A percentile compares a stretch with the other conserved stretches of the same genome.
These are phyloP conservation scores for Elaphurus davidianus DNA, from an alignment of 2,113 vertebrate species.

Conservation along the genomic window DNA sequence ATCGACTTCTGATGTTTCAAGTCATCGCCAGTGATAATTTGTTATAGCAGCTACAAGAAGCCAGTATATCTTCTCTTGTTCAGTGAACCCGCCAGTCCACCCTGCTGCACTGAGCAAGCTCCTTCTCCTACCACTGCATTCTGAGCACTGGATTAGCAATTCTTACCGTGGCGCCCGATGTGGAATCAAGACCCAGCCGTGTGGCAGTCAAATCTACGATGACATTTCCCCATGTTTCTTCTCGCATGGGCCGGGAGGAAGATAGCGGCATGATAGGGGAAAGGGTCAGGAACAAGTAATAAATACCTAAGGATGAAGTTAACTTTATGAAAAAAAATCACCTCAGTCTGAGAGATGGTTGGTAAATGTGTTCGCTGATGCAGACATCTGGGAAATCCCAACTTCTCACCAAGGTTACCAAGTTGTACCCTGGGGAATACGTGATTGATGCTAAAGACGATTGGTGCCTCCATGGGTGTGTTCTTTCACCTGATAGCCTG, in stretches of 20 bases:
- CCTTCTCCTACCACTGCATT: neutral
- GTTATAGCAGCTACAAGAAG: neutral
- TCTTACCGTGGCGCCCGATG: accelerated
- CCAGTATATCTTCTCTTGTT: neutral
- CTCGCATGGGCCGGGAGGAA: neutral
- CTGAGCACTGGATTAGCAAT: neutral
- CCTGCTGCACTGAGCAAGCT: accelerated
- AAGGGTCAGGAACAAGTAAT: neutral
- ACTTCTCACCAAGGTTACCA: neutral
- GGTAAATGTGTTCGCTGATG: neutral
- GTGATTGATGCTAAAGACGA: neutral
- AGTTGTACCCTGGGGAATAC: neutral
- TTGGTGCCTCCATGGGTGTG: neutral
- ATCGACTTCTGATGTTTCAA: neutral
- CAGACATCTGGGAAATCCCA: neutral
- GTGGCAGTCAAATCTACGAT: neutral
- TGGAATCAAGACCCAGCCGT: neutral
- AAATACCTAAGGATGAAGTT: neutral
- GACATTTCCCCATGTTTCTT: neutral
- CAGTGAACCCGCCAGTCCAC: neutral
- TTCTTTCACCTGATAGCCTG: neutral
- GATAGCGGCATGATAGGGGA: neutral
- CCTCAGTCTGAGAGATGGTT: neutral
- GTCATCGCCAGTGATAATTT: neutral
- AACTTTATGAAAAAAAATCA: neutral